Evolutionary conservation across 2,797 vertebrate genomes (phyloP), one percentile per base, ranked within the genome.

Genomic region (Myotis daubentonii): DNA sequence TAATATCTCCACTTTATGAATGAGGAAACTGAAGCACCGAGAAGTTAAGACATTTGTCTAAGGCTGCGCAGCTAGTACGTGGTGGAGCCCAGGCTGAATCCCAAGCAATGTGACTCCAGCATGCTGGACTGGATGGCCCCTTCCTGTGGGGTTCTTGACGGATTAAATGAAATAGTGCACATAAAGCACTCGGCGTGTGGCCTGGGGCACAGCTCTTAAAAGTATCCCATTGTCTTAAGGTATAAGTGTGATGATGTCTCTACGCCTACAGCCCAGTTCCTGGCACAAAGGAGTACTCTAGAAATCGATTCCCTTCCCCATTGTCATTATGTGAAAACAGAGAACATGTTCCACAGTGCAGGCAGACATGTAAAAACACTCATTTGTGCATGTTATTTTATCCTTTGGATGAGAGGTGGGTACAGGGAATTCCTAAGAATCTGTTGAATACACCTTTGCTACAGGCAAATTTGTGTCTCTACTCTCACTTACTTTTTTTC

Each of bases 11-110:
- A 12, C 66, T 87, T 91, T 70, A 36, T 66, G 36, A 85, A 28
- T 38, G 47, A 95, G 78, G 47, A 89, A 47, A 89, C 84, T 74
- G 62, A 95, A 95, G 51, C 36, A 87, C 25, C 81, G 82, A 88
- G 53, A 36, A 36, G 44, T 83, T 72, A 66, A 66, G 68, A 55
- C 65, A 41, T 75, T 51, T 95, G 78, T 82, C 60, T 82, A 51
- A n/a, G 49, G 51, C 57, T 16, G 47, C 57, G 28, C 60, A 38
- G 66, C 44, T 84, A 51, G 51, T 70, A 93, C 65, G 15, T 23
- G 33, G 53, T 60, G 22, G 86, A 65, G 62, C 15, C 92, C 79
- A 72, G 88, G 33, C 33, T 12, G 7, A 23, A 84, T 71, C 49
- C 68, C 53, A 53, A 70, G 41, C 30, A 2, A 3, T 65, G 41